Evolutionary conservation across 2,113 vertebrate species (phyloP).

Genomic region (Progne subis): DNA sequence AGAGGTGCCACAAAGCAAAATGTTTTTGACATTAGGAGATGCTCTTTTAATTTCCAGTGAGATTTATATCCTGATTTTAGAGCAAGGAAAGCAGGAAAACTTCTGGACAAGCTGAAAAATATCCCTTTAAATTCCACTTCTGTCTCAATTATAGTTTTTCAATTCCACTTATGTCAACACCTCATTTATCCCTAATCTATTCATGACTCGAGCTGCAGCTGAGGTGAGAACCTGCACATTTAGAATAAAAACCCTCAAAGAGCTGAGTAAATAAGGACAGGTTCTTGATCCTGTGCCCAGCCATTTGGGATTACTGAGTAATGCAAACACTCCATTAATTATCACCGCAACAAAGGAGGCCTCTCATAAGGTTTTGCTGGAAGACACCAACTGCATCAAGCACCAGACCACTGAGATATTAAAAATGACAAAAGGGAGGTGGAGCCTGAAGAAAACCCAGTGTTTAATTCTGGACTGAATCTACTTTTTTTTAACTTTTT

Average conservation of each 20-base stretch:
- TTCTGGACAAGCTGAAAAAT: background rate
- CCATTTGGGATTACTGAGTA: background rate
- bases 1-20: background rate
- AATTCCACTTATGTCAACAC: background rate
- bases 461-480: background rate
- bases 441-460: background rate
- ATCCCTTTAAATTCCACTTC: background rate
- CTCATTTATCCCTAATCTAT: background rate
- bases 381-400: background rate
- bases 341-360: background rate
- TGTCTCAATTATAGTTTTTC: background rate
- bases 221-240: slow-evolving; percentile 17
- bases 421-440: background rate
- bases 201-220: background rate
- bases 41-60: background rate
- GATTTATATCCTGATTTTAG: background rate
- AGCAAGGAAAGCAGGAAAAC: background rate
- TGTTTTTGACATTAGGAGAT: background rate
- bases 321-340: background rate
- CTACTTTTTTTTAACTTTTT: background rate
- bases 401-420: background rate
- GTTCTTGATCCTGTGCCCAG: background rate
- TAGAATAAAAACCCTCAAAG: slow-evolving; percentile 15
- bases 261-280: background rate
- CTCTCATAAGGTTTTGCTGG: background rate